These are phyloP conservation scores for Hiodon tergisus DNA, from an alignment of 2,113 vertebrate species.

Conservation along the genomic window DNA sequence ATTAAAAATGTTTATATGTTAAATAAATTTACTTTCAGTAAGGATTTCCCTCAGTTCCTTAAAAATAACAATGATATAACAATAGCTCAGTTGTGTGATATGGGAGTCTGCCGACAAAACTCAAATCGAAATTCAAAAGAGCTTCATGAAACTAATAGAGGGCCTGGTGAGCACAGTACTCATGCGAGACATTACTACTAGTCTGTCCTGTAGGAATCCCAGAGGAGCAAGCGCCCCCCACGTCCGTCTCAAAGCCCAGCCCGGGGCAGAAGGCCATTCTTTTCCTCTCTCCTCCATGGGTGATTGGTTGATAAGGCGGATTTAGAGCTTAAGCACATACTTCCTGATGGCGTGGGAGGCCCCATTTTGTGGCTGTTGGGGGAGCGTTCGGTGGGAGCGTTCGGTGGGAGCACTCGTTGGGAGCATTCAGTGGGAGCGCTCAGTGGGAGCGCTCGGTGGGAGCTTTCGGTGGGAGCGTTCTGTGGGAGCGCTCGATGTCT, in stretches of 20 bases:
- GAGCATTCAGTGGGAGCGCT: too few species aligned
- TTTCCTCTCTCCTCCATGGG: constrained; percentile 1
- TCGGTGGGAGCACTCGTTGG: too few species aligned
- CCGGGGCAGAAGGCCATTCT: background rate
- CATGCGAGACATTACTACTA: background rate
- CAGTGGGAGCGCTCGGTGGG: too few species aligned
- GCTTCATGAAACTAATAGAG: background rate
- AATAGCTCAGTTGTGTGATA: too few species aligned
- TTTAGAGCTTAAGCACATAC: background rate
- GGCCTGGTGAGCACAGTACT: background rate
- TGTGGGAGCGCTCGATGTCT: too few species aligned
- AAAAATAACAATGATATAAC: too few species aligned
- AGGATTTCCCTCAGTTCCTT: too few species aligned
- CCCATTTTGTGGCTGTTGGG: background rate
- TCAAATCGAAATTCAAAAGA: background rate
- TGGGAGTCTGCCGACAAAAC: too few species aligned
- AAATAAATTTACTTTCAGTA: too few species aligned
- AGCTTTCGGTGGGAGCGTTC: too few species aligned
- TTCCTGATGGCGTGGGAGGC: background rate
- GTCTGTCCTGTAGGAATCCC: background rate
- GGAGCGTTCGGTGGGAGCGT: too few species aligned
- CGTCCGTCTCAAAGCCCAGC: background rate
- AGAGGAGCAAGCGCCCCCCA: background rate
- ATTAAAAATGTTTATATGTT: too few species aligned
- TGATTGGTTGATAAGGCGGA: constrained; percentile 13